Percentiles rank a stretch among this genome's conserved stretches.
These are phyloP conservation scores for Pterostichus niger DNA, from an alignment of 2,888 invertebrate species.

Conservation along the genomic window DNA sequence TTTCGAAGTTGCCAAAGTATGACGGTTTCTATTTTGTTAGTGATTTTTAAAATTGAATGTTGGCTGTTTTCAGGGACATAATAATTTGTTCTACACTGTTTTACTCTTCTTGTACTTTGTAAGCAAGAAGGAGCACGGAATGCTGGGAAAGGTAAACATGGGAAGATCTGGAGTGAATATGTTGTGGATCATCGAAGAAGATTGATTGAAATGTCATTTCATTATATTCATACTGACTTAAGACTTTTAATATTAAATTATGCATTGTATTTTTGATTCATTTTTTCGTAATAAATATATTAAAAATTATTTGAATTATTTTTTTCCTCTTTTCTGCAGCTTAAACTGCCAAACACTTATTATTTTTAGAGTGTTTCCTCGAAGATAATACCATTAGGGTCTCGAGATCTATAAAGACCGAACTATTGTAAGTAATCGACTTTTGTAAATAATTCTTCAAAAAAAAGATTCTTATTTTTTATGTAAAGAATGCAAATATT, in stretches of 20 bases:
- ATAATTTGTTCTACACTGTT: constrained; percentile 93
- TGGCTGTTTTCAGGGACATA: constrained; percentile 83
- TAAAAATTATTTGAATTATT: constrained; percentile 1
- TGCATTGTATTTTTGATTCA: constrained; percentile 42
- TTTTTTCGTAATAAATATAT: constrained; percentile 53
- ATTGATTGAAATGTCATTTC: constrained; percentile 9
- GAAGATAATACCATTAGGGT: too few species aligned
- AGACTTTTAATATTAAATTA: constrained; percentile 22
- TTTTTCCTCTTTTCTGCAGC: too few species aligned
- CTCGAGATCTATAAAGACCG: too few species aligned
- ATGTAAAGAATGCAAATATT: too few species aligned
- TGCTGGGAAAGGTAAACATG: constrained; percentile 88
- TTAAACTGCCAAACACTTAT: too few species aligned
- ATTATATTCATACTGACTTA: constrained; percentile 10
- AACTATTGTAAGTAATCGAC: too few species aligned
- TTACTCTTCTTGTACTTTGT: constrained; percentile 89
- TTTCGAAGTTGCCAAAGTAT: constrained; percentile 84
- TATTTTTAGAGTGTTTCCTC: too few species aligned
- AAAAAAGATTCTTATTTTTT: too few species aligned
- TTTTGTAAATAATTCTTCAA: too few species aligned
- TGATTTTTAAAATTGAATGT: not conserved
- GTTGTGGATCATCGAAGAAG: constrained; percentile 85
- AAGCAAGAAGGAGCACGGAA: constrained; percentile 85
- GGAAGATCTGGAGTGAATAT: constrained; percentile 91
- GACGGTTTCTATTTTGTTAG: constrained; percentile 23